Conservation (phyloP, 2,888 invertebrate genomes). For the Psylliodes chrysocephalus region DNA sequence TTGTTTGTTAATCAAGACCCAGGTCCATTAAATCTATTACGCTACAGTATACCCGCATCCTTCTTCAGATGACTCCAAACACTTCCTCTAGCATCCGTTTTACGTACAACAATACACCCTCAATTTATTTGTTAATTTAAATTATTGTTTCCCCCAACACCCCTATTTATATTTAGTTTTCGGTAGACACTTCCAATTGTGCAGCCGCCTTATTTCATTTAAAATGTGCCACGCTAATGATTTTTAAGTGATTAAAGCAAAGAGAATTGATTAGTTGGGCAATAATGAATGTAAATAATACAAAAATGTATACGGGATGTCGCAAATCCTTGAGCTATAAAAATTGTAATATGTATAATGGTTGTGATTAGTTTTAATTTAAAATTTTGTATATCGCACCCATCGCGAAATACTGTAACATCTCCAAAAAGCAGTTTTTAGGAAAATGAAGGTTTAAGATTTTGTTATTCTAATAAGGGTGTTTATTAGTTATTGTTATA, state of each 20-base stretch:
- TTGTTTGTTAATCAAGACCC: conserved; percentile 31
- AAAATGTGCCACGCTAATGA: conserved; percentile 27
- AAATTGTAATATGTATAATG: too few species aligned
- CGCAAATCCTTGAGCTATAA: too few species aligned
- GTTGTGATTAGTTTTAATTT: too few species aligned
- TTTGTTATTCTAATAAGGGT: too few species aligned
- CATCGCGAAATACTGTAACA: too few species aligned
- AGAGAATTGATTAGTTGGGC: too few species aligned
- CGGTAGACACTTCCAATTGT: conserved; percentile 26
- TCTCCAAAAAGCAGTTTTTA: too few species aligned
- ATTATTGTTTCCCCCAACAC: conserved; percentile 33
- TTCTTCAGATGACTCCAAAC: conserved; percentile 26
- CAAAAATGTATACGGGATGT: too few species aligned
- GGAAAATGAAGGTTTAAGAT: too few species aligned
- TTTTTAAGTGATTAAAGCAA: conserved; percentile 13
- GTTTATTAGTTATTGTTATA: too few species aligned
- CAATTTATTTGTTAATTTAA: conserved; percentile 25
- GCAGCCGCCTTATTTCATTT: conserved; percentile 25
- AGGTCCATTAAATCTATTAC: conserved; percentile 25
- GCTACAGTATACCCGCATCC: conserved; percentile 26
- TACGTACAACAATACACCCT: conserved; percentile 20
- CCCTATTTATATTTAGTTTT: conserved; percentile 27
- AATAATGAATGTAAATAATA: too few species aligned
- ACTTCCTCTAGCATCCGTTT: conserved; percentile 31
- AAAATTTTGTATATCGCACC: too few species aligned